Evolutionary conservation across 2,888 invertebrate genomes (phyloP), one percentile per base, ranked within the genome.

Genomic region (Tinea pellionella): DNA sequence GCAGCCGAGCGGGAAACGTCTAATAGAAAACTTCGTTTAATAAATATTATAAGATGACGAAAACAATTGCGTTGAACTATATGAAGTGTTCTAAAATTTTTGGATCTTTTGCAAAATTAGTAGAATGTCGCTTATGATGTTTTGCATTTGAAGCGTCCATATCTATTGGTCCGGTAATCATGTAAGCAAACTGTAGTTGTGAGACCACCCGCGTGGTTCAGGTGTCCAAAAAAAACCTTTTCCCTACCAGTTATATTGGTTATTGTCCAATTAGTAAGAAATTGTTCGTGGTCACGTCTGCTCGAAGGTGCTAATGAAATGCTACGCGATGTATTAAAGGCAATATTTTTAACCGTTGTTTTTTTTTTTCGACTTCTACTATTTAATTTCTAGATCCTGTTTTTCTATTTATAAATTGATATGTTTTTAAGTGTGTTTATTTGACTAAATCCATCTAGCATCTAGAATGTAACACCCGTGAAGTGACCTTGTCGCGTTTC

Each of bases 201-300:
- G 15, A 47, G 47, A 47, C 47, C 47, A 47, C 47, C 47, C 47
- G 47, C 47, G 47, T 47, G 47, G 47, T 37, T 47, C 47, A 47
- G 47, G 47, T 47, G 37, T 9, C 37, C 37, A 37, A 37, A 37
- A n/a, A 37, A 37, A 37, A 37, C 11, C 37, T 37, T 37, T 37
- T 37, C 37, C 37, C 4, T 37, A 37, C 37, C 37, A 9, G 9
- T 37, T 37, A 37, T 37, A 55, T n/a, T 55, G 55, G 42, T 57
- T 61, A 57, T 61, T 56, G 30, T 43, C 42, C 56, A 61, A 61
- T 61, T 61, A 61, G 24, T 61, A 43, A 18, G 56, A 51, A 61
- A 61, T 61, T 61, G 61, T 51, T 32, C 37, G 30, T 57, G 24
- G 61, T 57, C 61, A 61, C 53, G 60, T 32, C 32, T 16, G 57